These are phyloP conservation scores for Chymomyza procnemis DNA, from an alignment of 2,888 invertebrate species.

Conservation along the genomic window DNA sequence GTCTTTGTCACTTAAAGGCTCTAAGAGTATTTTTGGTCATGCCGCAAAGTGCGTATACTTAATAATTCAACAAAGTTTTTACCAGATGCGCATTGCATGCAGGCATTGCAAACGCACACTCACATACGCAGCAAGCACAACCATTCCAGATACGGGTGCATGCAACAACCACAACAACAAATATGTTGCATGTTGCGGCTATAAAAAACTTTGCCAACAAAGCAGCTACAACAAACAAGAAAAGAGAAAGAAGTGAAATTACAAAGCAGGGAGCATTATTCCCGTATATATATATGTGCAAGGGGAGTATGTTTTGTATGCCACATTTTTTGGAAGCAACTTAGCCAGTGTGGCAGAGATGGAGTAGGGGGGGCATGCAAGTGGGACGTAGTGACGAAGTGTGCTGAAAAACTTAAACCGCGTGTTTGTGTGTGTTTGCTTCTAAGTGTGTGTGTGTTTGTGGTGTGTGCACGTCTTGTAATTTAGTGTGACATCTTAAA, in stretches of 20 bases:
- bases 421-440: slow-evolving; percentile 30
- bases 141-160: slow-evolving; percentile 2
- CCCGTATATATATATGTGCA: slow-evolving; percentile 47
- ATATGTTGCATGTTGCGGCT: slow-evolving; percentile 51
- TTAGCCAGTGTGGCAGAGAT: too few relatives aligned
- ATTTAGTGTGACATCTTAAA: slow-evolving; percentile 61
- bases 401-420: slow-evolving; percentile 3
- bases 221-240: slow-evolving; percentile 30
- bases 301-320: slow-evolving; percentile 36
- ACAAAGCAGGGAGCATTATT: slow-evolving; percentile 56
- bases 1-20: neutral
- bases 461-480: slow-evolving; percentile 45
- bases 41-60: slow-evolving; percentile 42
- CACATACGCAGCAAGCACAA: neutral
- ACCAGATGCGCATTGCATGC: slow-evolving; percentile 50
- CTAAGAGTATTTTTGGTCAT: neutral
- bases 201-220: slow-evolving; percentile 55
- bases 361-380: too few relatives aligned
- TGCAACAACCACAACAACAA: slow-evolving; percentile 31
- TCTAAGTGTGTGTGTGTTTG: slow-evolving; percentile 32
- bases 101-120: slow-evolving; percentile 21
- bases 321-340: neutral
- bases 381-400: neutral
- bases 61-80: slow-evolving; percentile 57
- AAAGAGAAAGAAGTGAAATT: slow-evolving; percentile 51